phyloP scores from a whole-genome alignment of 2,113 vertebrate genomes.

The Scartelaos histophorus region DNA sequence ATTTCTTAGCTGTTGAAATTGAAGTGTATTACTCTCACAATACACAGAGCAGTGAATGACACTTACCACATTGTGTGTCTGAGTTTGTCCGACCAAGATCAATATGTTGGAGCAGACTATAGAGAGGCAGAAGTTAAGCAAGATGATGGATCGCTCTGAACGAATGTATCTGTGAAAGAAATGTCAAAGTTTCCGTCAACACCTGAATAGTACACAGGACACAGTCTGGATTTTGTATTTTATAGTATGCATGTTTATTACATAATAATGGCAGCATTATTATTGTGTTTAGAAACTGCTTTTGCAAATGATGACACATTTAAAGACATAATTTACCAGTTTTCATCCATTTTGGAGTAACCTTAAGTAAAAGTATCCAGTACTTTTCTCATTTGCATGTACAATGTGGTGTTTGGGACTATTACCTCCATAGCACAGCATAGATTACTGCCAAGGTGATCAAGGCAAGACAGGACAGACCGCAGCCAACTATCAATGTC shows the following conservation, averaged over 20 bases:
- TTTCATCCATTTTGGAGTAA: not conserved
- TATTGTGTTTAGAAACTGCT: not conserved
- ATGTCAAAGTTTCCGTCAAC: not conserved
- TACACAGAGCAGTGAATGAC: conserved; percentile 16
- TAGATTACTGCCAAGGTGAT: conserved; percentile 95
- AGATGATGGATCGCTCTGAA: conserved; percentile 96
- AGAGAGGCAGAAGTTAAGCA: conserved; percentile 99
- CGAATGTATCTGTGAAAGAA: conserved; percentile 88
- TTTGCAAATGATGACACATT: not conserved
- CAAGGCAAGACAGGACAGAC: conserved; percentile 96
- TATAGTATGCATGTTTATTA: not conserved
- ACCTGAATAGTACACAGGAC: not conserved
- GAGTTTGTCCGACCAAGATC: conserved; percentile 97
- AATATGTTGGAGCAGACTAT: conserved; percentile 99
- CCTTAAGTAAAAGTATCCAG: not conserved
- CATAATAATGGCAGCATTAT: not conserved
- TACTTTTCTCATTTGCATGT: not conserved
- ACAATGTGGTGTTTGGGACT: not conserved
- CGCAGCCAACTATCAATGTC: conserved; percentile 97
- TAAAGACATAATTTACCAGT: not conserved
- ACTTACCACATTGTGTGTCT: conserved; percentile 96
- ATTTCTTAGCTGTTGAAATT: not conserved
- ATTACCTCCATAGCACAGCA: conserved; percentile 95
- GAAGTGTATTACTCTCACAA: not conserved
- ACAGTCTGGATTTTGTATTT: not conserved